Evolutionary conservation across 2,888 invertebrate genomes (phyloP), one percentile per base, ranked within the genome.

Genomic region (Mimas tiliae): DNA sequence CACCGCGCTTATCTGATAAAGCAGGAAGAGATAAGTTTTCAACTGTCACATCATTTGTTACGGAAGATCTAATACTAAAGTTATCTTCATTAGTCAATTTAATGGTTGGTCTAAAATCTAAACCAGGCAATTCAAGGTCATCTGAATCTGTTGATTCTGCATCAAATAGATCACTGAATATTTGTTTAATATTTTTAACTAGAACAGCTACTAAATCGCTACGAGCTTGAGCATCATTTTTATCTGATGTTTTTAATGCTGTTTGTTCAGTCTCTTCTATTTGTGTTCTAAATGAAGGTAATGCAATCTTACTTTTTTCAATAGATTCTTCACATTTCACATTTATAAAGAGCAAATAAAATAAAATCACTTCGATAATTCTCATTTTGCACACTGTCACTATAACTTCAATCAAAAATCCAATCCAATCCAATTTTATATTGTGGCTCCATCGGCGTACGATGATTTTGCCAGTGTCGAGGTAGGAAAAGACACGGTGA

Each of bases 121-220:
- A 27, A 33, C 68, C 38, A 27, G 52, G 62, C 47, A 68, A 52
- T 53, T 50, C 58, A 34, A 64, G 65, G 65, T 68, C 65, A 65
- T 68, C 68, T 45, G 45, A 73, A 67, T 67, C 62, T 47, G 75
- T 71, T 62, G 67, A 58, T 58, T 52, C 38, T 51, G 71, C 69
- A 6, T 84, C 80, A 21, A 73, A 68, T 12, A 74, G 42, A 65
- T 82, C 81, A 62, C 75, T 70, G 70, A 87, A 90, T 69, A 90
- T 81, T 78, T 86, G 79, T 78, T 83, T 86, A 3, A 82, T 78
- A 72, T 90, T 89, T 68, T 87, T 72, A 51, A 89, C 80, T 65
- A 90, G 73, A 73, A 88, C 79, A 33, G 85, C 81, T 63, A 87
- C 84, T 66, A 88, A 77, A 74, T 86, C 52, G 7, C 72, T 72